Evolutionary conservation across 2,797 vertebrate species (phyloP).

Genomic region (Setipinna tenuifilis): DNA sequence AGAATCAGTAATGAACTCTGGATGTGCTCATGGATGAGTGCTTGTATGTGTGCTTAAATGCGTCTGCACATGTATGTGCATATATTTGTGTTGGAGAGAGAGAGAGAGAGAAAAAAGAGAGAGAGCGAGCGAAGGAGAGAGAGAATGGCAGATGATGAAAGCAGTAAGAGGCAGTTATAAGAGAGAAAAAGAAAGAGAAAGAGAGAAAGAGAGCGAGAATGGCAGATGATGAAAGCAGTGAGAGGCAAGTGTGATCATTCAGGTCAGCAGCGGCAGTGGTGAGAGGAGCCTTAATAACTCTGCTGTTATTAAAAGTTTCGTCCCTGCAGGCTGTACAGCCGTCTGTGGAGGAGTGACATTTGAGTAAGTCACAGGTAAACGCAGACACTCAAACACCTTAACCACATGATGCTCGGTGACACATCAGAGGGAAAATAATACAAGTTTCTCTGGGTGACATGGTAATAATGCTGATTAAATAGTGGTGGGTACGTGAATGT

Average conservation of each 20-base stretch:
- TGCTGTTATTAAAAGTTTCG: not conserved
- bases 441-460: not conserved
- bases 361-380: not conserved
- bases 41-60: conserved; percentile 25
- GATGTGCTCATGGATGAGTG: conserved; percentile 20
- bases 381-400: not conserved
- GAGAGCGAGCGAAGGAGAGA: not conserved
- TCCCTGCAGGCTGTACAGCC: not conserved
- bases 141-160: conserved; percentile 37
- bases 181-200: not conserved
- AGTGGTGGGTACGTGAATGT: not conserved
- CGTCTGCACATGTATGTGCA: not conserved
- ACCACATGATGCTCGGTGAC: not conserved
- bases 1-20: conserved; percentile 25
- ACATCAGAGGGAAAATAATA: not conserved
- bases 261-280: not conserved
- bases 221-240: conserved; percentile 6
- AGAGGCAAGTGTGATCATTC: not conserved
- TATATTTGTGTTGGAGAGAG: conserved; percentile 51
- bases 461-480: not conserved
- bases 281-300: conserved; percentile 3
- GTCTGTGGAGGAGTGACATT: not conserved
- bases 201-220: conserved; percentile 23
- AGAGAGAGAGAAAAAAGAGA: not conserved
- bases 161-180: not conserved